A percentile compares a stretch with the other conserved stretches of the same genome.
Evolutionary conservation across 2,797 vertebrate species (phyloP).

Genomic region (Thamnophis elegans): DNA sequence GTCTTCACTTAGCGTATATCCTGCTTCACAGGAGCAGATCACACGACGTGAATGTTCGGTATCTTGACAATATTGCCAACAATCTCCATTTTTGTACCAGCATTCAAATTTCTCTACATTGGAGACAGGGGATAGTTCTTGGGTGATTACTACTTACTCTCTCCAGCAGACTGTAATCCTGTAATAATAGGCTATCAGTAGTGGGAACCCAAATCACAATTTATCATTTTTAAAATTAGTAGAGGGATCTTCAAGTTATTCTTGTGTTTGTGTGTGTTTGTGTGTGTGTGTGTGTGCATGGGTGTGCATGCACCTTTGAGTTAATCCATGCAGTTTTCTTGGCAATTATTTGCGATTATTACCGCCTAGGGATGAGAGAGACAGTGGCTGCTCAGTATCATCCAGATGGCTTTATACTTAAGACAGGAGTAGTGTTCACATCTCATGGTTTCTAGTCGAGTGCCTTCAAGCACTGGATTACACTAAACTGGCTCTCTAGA

Average conservation of each 20-base stretch:
- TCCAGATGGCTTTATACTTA: neutral
- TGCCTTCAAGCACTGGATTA: neutral
- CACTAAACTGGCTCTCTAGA: neutral
- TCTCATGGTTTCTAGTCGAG: neutral
- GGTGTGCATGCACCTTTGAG: neutral
- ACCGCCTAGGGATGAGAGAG: neutral
- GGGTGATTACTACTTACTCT: accelerated
- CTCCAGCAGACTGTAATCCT: neutral
- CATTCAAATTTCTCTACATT: slow-evolving; percentile 72
- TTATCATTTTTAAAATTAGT: neutral
- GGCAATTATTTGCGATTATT: neutral
- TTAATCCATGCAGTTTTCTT: neutral
- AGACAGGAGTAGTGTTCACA: neutral
- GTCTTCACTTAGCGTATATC: slow-evolving; percentile 73
- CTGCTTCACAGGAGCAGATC: slow-evolving; percentile 77
- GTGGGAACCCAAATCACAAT: neutral
- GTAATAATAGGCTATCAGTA: neutral
- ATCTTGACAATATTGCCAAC: slow-evolving; percentile 81
- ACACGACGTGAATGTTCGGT: slow-evolving; percentile 51
- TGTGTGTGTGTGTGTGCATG: neutral
- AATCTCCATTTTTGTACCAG: slow-evolving; percentile 79
- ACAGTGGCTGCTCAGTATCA: neutral
- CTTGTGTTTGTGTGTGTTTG: neutral
- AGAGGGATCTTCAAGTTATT: neutral
- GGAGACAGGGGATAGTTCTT: neutral